These are phyloP conservation scores for Trichoplusia ni DNA, from an alignment of 1,140 invertebrate species.

Conservation along the genomic window DNA sequence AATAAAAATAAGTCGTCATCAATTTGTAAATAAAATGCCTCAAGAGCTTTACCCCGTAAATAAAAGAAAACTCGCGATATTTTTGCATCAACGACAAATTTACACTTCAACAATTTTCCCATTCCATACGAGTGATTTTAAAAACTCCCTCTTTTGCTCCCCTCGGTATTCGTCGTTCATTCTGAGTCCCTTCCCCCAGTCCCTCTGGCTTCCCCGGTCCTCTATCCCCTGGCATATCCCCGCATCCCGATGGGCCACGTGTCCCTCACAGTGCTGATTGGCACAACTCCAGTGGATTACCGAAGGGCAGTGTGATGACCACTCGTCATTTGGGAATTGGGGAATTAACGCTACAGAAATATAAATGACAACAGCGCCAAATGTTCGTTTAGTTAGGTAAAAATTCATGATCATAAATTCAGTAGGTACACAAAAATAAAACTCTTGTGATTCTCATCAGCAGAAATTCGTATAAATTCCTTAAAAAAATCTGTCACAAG, in stretches of 20 bases:
- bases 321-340: slow-evolving; percentile 59
- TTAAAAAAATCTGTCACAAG: background rate
- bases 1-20: too few relatives aligned
- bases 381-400: too few relatives aligned
- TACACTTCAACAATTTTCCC: slow-evolving; percentile 30
- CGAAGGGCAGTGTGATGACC: slow-evolving; percentile 57
- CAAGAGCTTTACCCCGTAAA: background rate
- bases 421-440: too few relatives aligned
- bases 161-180: slow-evolving; percentile 29
- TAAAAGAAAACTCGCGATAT: background rate
- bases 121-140: slow-evolving; percentile 32
- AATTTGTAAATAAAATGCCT: too few relatives aligned
- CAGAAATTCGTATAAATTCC: background rate
- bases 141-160: slow-evolving; percentile 26
- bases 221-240: slow-evolving; percentile 26
- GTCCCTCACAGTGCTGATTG: slow-evolving; percentile 71
- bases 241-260: slow-evolving; percentile 35
- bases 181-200: slow-evolving; percentile 30
- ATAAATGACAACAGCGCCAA: too few relatives aligned
- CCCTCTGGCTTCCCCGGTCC: slow-evolving; percentile 34
- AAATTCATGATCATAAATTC: too few relatives aligned
- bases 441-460: background rate
- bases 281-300: slow-evolving; percentile 69
- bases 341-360: slow-evolving; percentile 64
- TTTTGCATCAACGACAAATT: slow-evolving; percentile 25